A percentile compares a stretch with the other conserved stretches of the same genome.
phyloP scores from a whole-genome alignment of 2,797 vertebrate species.

The Balearica regulorum region DNA sequence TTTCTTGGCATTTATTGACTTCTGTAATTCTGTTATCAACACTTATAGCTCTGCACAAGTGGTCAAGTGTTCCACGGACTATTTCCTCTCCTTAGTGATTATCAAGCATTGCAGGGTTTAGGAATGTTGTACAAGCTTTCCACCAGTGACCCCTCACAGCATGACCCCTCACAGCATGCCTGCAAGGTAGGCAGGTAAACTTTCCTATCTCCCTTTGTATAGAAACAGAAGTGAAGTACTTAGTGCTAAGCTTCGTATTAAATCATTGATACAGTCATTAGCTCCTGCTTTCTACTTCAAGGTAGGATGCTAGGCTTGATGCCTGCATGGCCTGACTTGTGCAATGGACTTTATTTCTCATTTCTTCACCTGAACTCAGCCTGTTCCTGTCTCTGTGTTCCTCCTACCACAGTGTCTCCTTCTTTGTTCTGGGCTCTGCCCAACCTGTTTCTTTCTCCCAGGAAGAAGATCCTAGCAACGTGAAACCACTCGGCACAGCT shows the following conservation, averaged over 20 bases:
- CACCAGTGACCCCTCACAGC: not conserved
- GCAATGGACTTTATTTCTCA: not conserved
- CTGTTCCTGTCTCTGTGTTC: not conserved
- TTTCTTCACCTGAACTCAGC: not conserved
- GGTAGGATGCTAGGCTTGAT: not conserved
- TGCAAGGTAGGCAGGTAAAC: not conserved
- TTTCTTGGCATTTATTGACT: constrained; percentile 15
- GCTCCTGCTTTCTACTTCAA: not conserved
- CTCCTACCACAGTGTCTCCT: not conserved
- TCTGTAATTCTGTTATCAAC: not conserved
- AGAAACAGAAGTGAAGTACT: not conserved
- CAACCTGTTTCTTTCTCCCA: not conserved
- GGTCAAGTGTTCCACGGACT: not conserved
- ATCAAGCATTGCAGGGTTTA: not conserved
- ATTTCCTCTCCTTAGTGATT: constrained; percentile 11
- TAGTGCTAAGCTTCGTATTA: not conserved
- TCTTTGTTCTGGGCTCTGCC: not conserved
- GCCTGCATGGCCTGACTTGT: not conserved
- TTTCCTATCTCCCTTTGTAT: not conserved
- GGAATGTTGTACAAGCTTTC: not conserved
- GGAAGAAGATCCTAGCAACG: constrained; percentile 29
- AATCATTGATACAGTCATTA: not conserved
- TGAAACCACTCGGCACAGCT: not conserved
- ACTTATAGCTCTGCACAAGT: constrained; percentile 2
- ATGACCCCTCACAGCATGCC: not conserved